Conservation (phyloP, 2,797 vertebrate species). For the Capromys pilorides region DNA sequence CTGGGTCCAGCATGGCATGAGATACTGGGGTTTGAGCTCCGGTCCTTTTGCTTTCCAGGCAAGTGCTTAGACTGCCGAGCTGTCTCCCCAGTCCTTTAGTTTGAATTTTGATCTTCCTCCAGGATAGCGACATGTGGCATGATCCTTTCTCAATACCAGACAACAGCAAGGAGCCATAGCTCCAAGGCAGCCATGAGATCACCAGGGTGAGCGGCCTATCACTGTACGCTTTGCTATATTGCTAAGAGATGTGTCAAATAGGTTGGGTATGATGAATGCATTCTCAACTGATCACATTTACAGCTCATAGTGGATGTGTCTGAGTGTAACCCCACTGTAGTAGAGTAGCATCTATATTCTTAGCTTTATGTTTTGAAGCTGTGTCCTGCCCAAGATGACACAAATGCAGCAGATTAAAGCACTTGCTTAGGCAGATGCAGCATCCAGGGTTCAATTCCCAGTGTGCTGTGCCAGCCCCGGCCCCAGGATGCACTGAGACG, state of each 20-base stretch:
- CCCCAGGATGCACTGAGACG: too few relatives aligned
- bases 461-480: too few relatives aligned
- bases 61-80: too few relatives aligned
- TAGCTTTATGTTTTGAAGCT: background rate
- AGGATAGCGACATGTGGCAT: background rate
- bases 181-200: background rate
- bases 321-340: background rate
- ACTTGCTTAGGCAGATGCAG: too few relatives aligned
- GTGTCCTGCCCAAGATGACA: background rate
- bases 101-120: background rate
- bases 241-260: background rate
- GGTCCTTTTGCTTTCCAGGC: too few relatives aligned
- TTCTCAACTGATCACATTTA: background rate
- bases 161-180: background rate
- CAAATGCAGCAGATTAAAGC: background rate
- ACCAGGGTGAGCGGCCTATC: too few relatives aligned
- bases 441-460: too few relatives aligned
- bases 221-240: background rate
- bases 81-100: too few relatives aligned
- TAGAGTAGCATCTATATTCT: background rate
- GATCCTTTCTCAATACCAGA: background rate
- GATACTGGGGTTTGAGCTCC: too few relatives aligned
- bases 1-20: too few relatives aligned
- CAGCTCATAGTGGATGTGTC: background rate
- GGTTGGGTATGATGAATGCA: background rate